Conservation (phyloP, 1,140 invertebrate species). For the Euwallacea similis region DNA sequence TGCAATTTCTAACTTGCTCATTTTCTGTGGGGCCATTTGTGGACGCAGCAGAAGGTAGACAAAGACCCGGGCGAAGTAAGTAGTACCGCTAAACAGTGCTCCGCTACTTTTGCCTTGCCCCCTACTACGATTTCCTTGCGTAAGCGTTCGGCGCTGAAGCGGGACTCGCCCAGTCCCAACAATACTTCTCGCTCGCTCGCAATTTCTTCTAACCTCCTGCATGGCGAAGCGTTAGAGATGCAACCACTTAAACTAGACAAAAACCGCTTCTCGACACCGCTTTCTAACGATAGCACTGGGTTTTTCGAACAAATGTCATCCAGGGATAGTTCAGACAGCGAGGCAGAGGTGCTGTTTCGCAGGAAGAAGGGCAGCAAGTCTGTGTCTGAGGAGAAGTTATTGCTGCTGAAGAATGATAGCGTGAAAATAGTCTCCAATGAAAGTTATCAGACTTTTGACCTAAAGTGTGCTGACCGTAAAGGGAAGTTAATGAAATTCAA, state of each 20-base stretch:
- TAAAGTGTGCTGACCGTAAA: slow-evolving; percentile 44
- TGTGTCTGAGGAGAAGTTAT: slow-evolving; percentile 49
- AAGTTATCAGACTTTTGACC: slow-evolving; percentile 52
- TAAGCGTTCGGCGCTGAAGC: slow-evolving; percentile 42
- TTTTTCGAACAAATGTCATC: slow-evolving; percentile 43
- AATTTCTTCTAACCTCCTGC: slow-evolving; percentile 13
- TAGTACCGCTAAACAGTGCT: slow-evolving; percentile 45
- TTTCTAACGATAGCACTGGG: slow-evolving; percentile 34
- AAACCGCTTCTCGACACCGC: slow-evolving; percentile 38
- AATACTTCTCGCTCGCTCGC: slow-evolving; percentile 18
- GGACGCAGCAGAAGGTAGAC: slow-evolving; percentile 58
- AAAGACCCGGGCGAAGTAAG: slow-evolving; percentile 59
- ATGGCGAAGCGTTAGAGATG: slow-evolving; percentile 38
- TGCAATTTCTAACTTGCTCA: slow-evolving; percentile 6
- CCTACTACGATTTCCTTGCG: slow-evolving; percentile 40
- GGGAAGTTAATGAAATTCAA: slow-evolving; percentile 50
- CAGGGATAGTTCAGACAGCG: slow-evolving; percentile 46
- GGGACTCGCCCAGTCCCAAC: background rate
- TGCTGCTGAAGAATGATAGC: slow-evolving; percentile 49
- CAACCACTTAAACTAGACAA: slow-evolving; percentile 28
- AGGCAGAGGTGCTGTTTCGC: slow-evolving; percentile 13
- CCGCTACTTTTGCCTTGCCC: slow-evolving; percentile 41
- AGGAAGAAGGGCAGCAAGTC: slow-evolving; percentile 17
- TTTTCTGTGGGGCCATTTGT: slow-evolving; percentile 39
- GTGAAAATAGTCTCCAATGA: slow-evolving; percentile 46